Evolutionary conservation across 2,888 invertebrate genomes (phyloP).

Genomic region (Leptopilina drosophilae): DNA sequence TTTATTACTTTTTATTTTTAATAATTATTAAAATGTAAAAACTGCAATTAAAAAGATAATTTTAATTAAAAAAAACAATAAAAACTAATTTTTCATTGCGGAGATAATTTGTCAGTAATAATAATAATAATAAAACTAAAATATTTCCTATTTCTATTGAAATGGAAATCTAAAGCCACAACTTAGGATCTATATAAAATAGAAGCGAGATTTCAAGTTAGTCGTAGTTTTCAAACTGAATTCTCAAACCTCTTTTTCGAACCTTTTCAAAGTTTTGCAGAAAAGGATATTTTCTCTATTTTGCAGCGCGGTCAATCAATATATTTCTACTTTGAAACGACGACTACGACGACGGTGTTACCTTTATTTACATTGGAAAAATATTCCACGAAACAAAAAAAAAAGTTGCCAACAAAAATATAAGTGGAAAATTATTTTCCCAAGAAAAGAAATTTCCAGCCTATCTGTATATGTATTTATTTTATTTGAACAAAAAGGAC

Average conservation of each 20-base stretch:
- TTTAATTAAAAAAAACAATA: too few species aligned
- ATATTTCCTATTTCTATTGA: too few species aligned
- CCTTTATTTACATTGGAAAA: conserved; percentile 21
- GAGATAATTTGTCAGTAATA: neutral
- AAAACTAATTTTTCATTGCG: too few species aligned
- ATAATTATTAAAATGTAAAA: too few species aligned
- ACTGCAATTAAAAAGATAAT: too few species aligned
- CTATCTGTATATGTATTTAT: too few species aligned
- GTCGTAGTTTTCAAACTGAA: conserved; percentile 19
- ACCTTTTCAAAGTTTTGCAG: conserved; percentile 18
- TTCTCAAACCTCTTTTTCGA: conserved; percentile 9
- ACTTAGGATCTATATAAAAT: conserved; percentile 16
- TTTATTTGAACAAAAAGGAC: too few species aligned
- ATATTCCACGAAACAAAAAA: neutral
- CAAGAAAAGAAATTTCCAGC: too few species aligned
- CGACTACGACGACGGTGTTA: neutral
- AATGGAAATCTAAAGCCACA: too few species aligned
- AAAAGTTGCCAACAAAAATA: neutral
- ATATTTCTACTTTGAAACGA: conserved; percentile 23
- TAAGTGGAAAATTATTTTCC: too few species aligned
- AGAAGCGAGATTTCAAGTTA: neutral
- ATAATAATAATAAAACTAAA: neutral
- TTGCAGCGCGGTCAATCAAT: neutral
- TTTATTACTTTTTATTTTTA: too few species aligned
- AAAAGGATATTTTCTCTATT: conserved; percentile 11